Evolutionary conservation across 2,113 vertebrate species (phyloP).

Genomic region (Rhinopithecus roxellana): DNA sequence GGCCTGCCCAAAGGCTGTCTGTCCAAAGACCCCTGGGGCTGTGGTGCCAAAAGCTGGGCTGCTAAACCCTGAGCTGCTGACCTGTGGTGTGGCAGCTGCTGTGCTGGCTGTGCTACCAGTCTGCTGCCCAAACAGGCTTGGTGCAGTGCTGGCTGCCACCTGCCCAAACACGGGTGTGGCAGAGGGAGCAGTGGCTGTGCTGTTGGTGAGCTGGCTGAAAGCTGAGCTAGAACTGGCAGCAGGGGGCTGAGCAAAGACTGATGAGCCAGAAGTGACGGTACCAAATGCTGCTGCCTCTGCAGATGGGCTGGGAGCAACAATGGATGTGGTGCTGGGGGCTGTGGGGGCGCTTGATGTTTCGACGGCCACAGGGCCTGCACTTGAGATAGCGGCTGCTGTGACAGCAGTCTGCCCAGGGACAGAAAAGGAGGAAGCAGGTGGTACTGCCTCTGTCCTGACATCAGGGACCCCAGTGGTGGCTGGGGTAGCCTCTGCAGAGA

Average conservation of each 20-base stretch:
- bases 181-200: conserved; percentile 67
- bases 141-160: conserved; percentile 69
- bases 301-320: conserved; percentile 50
- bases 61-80: conserved; percentile 82
- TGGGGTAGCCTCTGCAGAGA: background rate
- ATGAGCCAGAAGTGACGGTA: conserved; percentile 66
- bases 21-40: conserved; percentile 84
- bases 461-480: conserved; percentile 29
- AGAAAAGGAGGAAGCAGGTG: background rate
- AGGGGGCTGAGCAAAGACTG: conserved; percentile 72
- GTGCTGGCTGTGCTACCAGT: conserved; percentile 62
- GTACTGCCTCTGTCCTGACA: background rate
- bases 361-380: background rate
- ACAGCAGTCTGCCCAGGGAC: conserved; percentile 44
- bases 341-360: conserved; percentile 42
- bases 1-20: conserved; percentile 88
- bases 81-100: background rate
- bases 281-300: conserved; percentile 68
- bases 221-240: conserved; percentile 79
- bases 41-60: conserved; percentile 81
- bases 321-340: conserved; percentile 28
- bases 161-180: conserved; percentile 80
- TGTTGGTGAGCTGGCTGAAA: conserved; percentile 80
- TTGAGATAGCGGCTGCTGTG: background rate
- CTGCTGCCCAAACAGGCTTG: conserved; percentile 80